Conservation (phyloP, 2,888 invertebrate genomes). For the Eristalis pertinax region DNA sequence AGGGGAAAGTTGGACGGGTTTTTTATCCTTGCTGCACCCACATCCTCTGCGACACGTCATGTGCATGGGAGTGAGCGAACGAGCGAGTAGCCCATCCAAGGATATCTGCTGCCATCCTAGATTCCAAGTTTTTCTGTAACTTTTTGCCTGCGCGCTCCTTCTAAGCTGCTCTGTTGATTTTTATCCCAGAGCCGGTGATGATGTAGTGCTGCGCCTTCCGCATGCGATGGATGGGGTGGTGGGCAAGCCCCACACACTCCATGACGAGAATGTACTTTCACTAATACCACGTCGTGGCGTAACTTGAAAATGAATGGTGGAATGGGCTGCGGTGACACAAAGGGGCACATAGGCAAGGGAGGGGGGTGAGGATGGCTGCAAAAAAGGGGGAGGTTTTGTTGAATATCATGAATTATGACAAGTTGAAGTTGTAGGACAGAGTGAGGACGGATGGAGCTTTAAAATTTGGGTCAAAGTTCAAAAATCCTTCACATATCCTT, state of each 20-base stretch:
- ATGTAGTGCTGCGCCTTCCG: slow-evolving; percentile 38
- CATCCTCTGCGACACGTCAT: not conserved
- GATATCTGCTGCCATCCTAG: slow-evolving; percentile 38
- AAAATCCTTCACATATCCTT: slow-evolving; percentile 66
- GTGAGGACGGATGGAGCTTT: slow-evolving; percentile 27
- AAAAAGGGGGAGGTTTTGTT: not conserved
- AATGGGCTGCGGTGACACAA: not conserved
- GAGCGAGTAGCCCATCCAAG: slow-evolving; percentile 30
- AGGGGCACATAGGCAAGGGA: not conserved
- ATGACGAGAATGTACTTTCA: slow-evolving; percentile 35
- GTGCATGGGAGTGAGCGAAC: not conserved
- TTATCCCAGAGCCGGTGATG: slow-evolving; percentile 56
- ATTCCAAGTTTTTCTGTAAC: slow-evolving; percentile 23
- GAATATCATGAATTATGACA: slow-evolving; percentile 68
- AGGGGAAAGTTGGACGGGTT: not conserved
- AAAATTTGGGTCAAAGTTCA: slow-evolving; percentile 68
- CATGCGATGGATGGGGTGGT: not conserved
- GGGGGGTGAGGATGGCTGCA: not conserved
- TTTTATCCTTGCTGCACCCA: not conserved
- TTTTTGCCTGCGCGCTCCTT: slow-evolving; percentile 47
- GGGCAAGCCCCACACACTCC: not conserved
- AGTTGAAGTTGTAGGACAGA: slow-evolving; percentile 65
- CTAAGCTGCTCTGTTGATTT: slow-evolving; percentile 64
- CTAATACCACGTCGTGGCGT: slow-evolving; percentile 25
- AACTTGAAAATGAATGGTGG: slow-evolving; percentile 37